A percentile compares a stretch with the other conserved stretches of the same genome.
Conservation (phyloP, 2,113 vertebrate genomes). For the Stigmatopora nigra region DNA sequence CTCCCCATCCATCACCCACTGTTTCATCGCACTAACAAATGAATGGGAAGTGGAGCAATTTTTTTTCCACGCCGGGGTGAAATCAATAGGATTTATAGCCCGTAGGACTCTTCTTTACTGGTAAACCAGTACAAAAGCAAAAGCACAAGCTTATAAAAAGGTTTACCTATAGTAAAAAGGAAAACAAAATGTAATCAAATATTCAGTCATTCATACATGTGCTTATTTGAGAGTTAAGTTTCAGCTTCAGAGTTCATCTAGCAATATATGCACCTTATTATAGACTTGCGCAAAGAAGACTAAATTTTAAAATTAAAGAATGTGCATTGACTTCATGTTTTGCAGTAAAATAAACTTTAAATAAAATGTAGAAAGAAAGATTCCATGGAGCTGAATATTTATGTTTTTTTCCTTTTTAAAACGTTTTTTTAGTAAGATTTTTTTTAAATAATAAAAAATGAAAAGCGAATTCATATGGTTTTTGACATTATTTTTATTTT, state of each 20-base stretch:
- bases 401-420: too few species aligned
- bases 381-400: too few species aligned
- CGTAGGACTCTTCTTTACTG: neutral
- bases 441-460: too few species aligned
- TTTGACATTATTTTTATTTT: too few species aligned
- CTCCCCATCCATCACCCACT: neutral
- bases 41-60: constrained; percentile 1
- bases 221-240: neutral
- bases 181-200: neutral
- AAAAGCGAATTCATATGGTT: too few species aligned
- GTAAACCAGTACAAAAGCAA: neutral
- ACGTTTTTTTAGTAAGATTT: too few species aligned
- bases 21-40: constrained; percentile 3
- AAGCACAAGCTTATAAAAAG: neutral
- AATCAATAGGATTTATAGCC: neutral
- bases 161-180: neutral
- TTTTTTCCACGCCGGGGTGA: neutral
- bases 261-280: neutral
- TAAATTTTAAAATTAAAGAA: too few species aligned
- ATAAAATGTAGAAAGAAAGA: too few species aligned
- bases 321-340: too few species aligned
- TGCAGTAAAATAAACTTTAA: too few species aligned
- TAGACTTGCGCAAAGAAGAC: too few species aligned
- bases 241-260: neutral
- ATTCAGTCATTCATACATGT: neutral